Evolutionary conservation across 2,797 vertebrate genomes (phyloP).

Genomic region (Mormyrops boulengeri): DNA sequence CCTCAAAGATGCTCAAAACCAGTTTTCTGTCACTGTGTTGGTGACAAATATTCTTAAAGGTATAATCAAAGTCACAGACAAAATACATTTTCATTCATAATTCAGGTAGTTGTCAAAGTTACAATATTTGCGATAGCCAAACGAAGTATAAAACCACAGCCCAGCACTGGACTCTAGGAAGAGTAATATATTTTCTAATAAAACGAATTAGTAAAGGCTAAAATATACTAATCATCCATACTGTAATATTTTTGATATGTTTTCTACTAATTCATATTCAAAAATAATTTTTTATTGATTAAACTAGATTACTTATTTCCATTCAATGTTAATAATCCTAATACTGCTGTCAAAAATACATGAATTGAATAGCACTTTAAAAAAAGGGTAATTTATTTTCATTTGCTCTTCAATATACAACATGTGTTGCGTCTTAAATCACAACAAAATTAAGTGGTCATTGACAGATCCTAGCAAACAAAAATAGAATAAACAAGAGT

Average conservation of each 20-base stretch:
- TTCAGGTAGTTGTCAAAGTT: background rate
- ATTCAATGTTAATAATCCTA: background rate
- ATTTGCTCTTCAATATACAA: slow-evolving; percentile 73
- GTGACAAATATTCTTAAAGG: background rate
- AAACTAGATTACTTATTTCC: background rate
- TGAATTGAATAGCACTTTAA: slow-evolving; percentile 47
- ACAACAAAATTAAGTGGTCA: slow-evolving; percentile 75
- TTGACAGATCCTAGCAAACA: slow-evolving; percentile 82
- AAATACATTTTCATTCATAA: background rate
- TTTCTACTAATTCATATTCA: background rate
- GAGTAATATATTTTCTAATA: background rate
- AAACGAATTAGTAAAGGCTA: background rate
- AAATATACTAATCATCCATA: background rate
- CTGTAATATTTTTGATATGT: background rate
- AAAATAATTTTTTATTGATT: background rate
- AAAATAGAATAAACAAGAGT: slow-evolving; percentile 61
- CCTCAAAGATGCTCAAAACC: background rate
- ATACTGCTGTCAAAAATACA: background rate
- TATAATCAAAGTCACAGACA: background rate
- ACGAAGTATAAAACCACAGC: background rate
- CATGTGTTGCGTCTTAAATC: slow-evolving; percentile 67
- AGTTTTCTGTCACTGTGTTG: background rate
- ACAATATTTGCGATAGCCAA: background rate
- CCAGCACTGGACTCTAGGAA: background rate
- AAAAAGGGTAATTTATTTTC: slow-evolving; percentile 75